Base-by-base conservation (phyloP, 2,888 invertebrate genomes). In the Hemistola chrysoprasaria region DNA sequence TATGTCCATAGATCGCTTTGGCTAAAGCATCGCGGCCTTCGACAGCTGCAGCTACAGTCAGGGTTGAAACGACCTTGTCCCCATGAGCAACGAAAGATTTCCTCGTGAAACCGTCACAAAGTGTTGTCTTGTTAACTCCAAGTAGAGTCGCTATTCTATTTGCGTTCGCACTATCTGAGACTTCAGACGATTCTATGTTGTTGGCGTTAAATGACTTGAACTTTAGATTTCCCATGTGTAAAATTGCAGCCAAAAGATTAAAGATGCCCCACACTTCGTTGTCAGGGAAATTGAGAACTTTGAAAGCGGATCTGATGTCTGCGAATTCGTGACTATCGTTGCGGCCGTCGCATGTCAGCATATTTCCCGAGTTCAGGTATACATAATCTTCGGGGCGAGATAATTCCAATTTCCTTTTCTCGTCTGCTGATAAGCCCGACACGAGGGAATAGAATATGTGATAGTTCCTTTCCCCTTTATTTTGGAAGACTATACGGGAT, bases 391-490 rank as follows among this genome's bases (percentile, higher is more conserved):
- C 90, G 0, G 95, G 92, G 22, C 93, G 92, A 5, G 90, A 90
- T 21, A 98, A 81, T 38, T 96, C 95, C 16, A 98, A 83, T 50
- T 92, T 92, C 47, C 91, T 92, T 64, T 94, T 95, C 68, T 98
- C 97, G 1, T 96, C 94, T 8, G 90, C 88, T 0, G 91, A 91
- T 44, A 98, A 78, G 0, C 98, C 98, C 6, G 94, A 93, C 42
- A 98, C 84, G 77, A 98, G 91, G 55, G 97, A 93, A 77, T 98
- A 98, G 84, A 98, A 98, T 50, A 98, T 95, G 73, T 98, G 98
- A 77, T 98, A 98, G 78, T 98, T 99, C 55, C 98, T 91, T 78
- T 98, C 98, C 33, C 95, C 97, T 36, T 91, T 90, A 56, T 94
- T 96, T 81, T 97, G 96, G n/a, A 92, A 93, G 0, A 98, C 97